Base-by-base conservation (phyloP, 2,113 vertebrate species). In the Chauna torquata region DNA sequence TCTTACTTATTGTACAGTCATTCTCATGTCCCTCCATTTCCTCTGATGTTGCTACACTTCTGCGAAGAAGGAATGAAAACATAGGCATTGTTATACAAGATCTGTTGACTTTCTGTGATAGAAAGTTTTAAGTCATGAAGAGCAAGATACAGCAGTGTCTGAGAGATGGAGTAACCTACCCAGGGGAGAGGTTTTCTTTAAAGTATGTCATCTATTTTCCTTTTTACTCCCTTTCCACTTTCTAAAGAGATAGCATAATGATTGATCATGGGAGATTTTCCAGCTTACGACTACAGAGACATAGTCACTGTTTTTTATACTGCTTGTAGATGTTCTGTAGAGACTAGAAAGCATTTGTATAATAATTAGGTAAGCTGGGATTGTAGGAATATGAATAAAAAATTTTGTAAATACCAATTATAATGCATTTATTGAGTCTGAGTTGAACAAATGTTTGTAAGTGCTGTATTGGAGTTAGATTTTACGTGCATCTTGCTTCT, bases 361-460 rank as follows among this genome's bases (percentile, higher is more conserved):
- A 82, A 47, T 94, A 91, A 96, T 92, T 94, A 64, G 47, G 55
- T 68, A 68, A 85, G 57, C 71, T 85, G 84, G 91, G 66, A 89
- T 93, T 61, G 44, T 76, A 87, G 77, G 62, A 72, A 49, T 92
- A 77, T 72, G 78, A 94, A 93, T 88, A 80, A 85, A 82, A 47
- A 85, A 87, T 74, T 85, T 82, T 85, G 84, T 80, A 97, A 96
- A 96, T 94, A 95, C 61, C 57, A 87, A 65, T 93, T 96, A 72
- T 49, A 64, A 84, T 65, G 47, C 36, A 79, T 72, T 92, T 92
- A 89, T 84, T 85, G 65, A 68, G 61, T 4, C 2, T 76, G 89
- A 84, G 44, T 59, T 79, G 74, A 91, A 82, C 66, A 95, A 94
- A 72, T 52, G 54, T 84, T 92, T 95, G 3, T 87, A 80, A 91